A percentile compares a stretch with the other conserved stretches of the same genome.
These are phyloP conservation scores for Pteruthius melanotis DNA, from an alignment of 2,113 vertebrate genomes.

Conservation along the genomic window DNA sequence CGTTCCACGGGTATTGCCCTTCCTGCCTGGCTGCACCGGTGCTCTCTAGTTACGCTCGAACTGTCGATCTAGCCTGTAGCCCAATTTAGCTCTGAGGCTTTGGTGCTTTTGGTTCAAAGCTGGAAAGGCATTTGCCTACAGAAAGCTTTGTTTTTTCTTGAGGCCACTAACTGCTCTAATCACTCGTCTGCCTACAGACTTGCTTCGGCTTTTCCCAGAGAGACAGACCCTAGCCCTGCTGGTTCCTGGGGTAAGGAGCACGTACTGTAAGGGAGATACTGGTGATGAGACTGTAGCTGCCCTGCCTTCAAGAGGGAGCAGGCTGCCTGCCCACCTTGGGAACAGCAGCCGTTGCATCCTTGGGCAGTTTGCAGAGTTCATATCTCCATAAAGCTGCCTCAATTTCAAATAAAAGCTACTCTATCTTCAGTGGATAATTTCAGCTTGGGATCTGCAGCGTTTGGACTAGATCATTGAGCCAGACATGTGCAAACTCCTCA, in stretches of 20 bases:
- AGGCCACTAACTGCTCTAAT: not conserved
- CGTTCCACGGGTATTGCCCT: fast-evolving
- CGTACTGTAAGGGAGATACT: fast-evolving
- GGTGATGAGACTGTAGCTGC: not conserved
- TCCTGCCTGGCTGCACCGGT: not conserved
- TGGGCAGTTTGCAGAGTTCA: not conserved
- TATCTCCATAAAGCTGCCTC: not conserved
- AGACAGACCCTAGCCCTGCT: fast-evolving
- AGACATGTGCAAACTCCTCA: not conserved
- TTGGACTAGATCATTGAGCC: not conserved
- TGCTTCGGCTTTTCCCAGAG: not conserved
- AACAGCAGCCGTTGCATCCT: not conserved
- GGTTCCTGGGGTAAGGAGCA: fast-evolving
- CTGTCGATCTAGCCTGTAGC: fast-evolving
- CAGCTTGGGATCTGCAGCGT: not conserved
- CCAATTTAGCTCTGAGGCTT: not conserved
- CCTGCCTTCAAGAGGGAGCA: not conserved
- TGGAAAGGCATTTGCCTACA: not conserved
- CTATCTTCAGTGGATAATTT: not conserved
- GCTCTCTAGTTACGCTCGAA: fast-evolving
- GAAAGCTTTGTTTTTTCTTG: not conserved
- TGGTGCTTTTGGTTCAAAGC: not conserved
- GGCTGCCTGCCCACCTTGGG: not conserved
- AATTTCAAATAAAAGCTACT: not conserved
- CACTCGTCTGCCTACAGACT: not conserved